phyloP scores from a whole-genome alignment of 2,113 vertebrate genomes.

The Spilogale gracilis region DNA sequence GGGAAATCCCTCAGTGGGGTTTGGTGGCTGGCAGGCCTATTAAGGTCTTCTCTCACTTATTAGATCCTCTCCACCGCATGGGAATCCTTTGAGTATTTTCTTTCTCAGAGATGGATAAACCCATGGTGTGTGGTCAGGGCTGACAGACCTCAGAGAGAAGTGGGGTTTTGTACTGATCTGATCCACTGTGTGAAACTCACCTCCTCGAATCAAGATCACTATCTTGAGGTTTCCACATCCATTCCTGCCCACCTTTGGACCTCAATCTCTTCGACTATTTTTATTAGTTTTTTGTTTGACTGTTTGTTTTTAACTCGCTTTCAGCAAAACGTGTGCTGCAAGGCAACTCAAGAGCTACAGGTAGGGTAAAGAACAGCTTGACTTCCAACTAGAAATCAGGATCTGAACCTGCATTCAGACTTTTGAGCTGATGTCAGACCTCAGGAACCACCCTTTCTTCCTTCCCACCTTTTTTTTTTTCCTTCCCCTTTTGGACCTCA shows the following conservation, averaged over 20 bases:
- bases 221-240: fast-evolving
- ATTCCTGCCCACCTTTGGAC: background rate
- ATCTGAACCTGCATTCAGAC: background rate
- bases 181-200: background rate
- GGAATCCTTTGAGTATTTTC: background rate
- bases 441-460: background rate
- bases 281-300: background rate
- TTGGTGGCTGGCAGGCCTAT: background rate
- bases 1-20: too few relatives aligned
- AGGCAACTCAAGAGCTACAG: background rate
- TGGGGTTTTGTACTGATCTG: background rate
- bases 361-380: background rate
- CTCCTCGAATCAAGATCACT: background rate
- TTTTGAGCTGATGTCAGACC: background rate
- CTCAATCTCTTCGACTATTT: background rate
- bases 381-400: background rate
- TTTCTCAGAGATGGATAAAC: background rate
- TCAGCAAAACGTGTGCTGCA: too few relatives aligned
- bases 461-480: background rate
- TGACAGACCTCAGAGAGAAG: background rate
- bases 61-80: background rate
- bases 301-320: background rate
- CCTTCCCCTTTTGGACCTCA: background rate
- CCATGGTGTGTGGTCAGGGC: background rate
- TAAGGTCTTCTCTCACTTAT: background rate